Evolutionary conservation across 2,888 invertebrate species (phyloP).

Genomic region (Tetragnatha montana): DNA sequence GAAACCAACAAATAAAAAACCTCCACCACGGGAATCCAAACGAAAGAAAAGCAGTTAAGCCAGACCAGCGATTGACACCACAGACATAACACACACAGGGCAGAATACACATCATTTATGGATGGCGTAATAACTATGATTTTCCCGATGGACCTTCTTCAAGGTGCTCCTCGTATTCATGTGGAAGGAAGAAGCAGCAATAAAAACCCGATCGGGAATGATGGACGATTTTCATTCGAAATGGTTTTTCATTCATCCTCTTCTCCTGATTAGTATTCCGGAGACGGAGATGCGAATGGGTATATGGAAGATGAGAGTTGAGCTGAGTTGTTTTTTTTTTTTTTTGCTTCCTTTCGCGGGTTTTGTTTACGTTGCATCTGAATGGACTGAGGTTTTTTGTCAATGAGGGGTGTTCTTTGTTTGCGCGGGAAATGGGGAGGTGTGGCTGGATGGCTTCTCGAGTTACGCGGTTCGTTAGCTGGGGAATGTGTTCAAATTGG

Average conservation of each 20-base stretch:
- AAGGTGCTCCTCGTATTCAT: slow-evolving; percentile 21
- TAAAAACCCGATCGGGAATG: slow-evolving; percentile 22
- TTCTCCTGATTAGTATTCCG: slow-evolving; percentile 51
- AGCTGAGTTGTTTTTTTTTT: not conserved
- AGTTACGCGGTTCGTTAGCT: slow-evolving; percentile 22
- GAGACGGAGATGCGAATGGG: slow-evolving; percentile 28
- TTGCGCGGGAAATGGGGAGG: slow-evolving; percentile 20
- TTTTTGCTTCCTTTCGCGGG: slow-evolving; percentile 3
- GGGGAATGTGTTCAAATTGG: no score
- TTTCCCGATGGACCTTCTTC: slow-evolving; percentile 23
- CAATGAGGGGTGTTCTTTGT: slow-evolving; percentile 27
- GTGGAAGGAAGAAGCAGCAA: slow-evolving; percentile 19
- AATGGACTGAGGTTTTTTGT: slow-evolving; percentile 38
- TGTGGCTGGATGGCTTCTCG: slow-evolving; percentile 48
- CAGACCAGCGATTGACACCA: slow-evolving; percentile 41
- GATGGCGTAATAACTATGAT: slow-evolving; percentile 44
- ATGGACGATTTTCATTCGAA: slow-evolving; percentile 32
- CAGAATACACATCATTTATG: slow-evolving; percentile 35
- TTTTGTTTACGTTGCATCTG: slow-evolving; percentile 37
- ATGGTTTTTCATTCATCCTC: slow-evolving; percentile 51
- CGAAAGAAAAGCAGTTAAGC: slow-evolving; percentile 32
- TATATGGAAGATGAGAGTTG: slow-evolving; percentile 43
- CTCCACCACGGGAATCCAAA: slow-evolving; percentile 15
- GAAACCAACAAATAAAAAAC: not conserved
- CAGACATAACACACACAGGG: slow-evolving; percentile 51